phyloP scores from a whole-genome alignment of 2,888 invertebrate species.

The Agrilus cyanescens region DNA sequence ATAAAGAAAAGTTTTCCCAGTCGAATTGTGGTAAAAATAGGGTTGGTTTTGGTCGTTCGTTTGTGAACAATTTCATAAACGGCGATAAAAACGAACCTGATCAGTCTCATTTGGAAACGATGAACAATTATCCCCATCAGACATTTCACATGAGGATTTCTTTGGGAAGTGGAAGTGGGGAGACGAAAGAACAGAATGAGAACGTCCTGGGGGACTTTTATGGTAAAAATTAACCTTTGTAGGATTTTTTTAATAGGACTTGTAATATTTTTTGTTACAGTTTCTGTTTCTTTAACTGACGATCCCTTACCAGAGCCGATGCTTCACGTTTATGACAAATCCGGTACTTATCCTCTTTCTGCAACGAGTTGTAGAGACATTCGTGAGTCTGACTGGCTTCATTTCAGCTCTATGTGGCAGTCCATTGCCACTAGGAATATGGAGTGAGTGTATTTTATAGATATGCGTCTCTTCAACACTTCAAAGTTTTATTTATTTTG shows the following conservation, averaged over 20 bases:
- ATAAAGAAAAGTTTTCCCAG: constrained; percentile 9
- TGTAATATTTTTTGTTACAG: constrained; percentile 15
- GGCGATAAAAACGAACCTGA: constrained; percentile 24
- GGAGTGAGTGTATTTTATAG: constrained; percentile 25
- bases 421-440: constrained; percentile 30
- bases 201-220: constrained; percentile 31
- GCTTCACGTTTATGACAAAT: constrained; percentile 34
- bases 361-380: constrained; percentile 29
- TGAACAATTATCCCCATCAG: constrained; percentile 22
- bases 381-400: constrained; percentile 27
- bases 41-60: constrained; percentile 19
- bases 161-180: constrained; percentile 18
- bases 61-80: constrained; percentile 10
- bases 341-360: constrained; percentile 32
- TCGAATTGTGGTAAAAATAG: constrained; percentile 21
- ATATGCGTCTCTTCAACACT: not conserved
- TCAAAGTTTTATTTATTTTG: constrained; percentile 5
- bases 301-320: constrained; percentile 29
- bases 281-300: constrained; percentile 30
- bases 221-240: constrained; percentile 18
- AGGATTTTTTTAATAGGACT: not conserved
- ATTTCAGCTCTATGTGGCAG: constrained; percentile 32
- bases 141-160: constrained; percentile 32
- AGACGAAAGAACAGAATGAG: constrained; percentile 8
- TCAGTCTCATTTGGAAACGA: constrained; percentile 25